Base-by-base conservation (phyloP, 2,888 invertebrate genomes). In the Junonia oenone region DNA sequence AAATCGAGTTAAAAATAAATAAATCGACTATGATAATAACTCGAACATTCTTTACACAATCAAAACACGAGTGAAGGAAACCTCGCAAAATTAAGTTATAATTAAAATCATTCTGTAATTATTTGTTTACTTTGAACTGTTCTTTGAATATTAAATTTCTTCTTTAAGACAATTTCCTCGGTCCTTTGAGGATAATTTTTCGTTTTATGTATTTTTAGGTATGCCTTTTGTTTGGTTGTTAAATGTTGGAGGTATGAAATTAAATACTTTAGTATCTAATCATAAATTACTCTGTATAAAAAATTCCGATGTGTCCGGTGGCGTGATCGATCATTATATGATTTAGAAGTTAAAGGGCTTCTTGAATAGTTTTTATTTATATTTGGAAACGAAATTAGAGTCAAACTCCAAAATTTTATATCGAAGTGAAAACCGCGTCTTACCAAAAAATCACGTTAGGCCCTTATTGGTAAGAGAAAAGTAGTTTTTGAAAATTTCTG, bases 81-180 rank as follows among this genome's bases (percentile, higher is more conserved):
- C 27, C 46, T 46, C 13, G 40, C 27, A 26, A 56, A 51, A 51
- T 51, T 47, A 51, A 51, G 46, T 51, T 56, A 56, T 51, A 56
- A 56, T 56, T 56, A 56, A 56, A 51, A 55, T 51, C 43, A 33
- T 51, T 51, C 22, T 29, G 46, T 56, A 46, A 56, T 51, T 56
- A 56, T 51, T 56, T 43, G 43, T 43, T 43, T 47, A 43, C 46
- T 51, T 51, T 40, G 46, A 46, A 51, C 46, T 26, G 26, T 56
- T 51, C 14, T 31, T 37, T 19, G 43, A 55, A 56, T 51, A 56
- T 56, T 56, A 51, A 56, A 56, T 56, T 51, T 51, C 47, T 47
- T 26, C 45, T 15, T 3, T 31, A 19, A 26, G 17, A 40, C 26
- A 53, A 47, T 19, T 17, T 49, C 2, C 37, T 15, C 45, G 11